Percentiles rank a stretch among this genome's conserved stretches.
These are phyloP conservation scores for Parascotia fuliginaria DNA, from an alignment of 2,888 invertebrate species.

Conservation along the genomic window DNA sequence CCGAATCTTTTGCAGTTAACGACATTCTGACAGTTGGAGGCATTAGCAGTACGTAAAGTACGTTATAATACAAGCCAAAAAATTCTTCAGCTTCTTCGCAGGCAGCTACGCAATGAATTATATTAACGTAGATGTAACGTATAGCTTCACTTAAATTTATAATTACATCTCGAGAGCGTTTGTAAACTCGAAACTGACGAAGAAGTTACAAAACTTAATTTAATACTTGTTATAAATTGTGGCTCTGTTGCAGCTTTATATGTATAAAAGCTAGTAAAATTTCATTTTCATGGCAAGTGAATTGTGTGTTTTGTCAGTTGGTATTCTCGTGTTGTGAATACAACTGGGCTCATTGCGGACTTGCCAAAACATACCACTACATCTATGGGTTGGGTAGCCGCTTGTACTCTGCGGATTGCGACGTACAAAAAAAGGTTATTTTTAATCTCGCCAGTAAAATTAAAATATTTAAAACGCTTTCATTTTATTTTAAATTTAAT, in stretches of 20 bases:
- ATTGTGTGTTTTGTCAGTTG: constrained; percentile 33
- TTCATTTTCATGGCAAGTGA: constrained; percentile 40
- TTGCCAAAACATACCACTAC: constrained; percentile 17
- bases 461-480: not conserved
- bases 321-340: constrained; percentile 35
- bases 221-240: constrained; percentile 47
- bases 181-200: constrained; percentile 22
- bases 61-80: constrained; percentile 24
- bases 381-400: not conserved
- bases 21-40: not conserved
- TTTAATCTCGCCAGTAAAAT: constrained; percentile 15
- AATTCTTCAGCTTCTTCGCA: constrained; percentile 9
- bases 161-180: constrained; percentile 30
- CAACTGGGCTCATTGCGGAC: constrained; percentile 33
- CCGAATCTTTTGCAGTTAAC: constrained; percentile 11
- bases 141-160: constrained; percentile 26
- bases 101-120: constrained; percentile 28
- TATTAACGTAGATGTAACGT: constrained; percentile 24
- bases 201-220: constrained; percentile 45
- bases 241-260: constrained; percentile 18
- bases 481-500: not conserved
- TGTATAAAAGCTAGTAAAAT: constrained; percentile 41
- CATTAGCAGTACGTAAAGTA: too few relatives aligned
- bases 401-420: constrained; percentile 9
- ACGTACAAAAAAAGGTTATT: constrained; percentile 19